A percentile compares a stretch with the other conserved stretches of the same genome.
Evolutionary conservation across 2,888 invertebrate genomes (phyloP).

Genomic region (Linnaemya tessellans): DNA sequence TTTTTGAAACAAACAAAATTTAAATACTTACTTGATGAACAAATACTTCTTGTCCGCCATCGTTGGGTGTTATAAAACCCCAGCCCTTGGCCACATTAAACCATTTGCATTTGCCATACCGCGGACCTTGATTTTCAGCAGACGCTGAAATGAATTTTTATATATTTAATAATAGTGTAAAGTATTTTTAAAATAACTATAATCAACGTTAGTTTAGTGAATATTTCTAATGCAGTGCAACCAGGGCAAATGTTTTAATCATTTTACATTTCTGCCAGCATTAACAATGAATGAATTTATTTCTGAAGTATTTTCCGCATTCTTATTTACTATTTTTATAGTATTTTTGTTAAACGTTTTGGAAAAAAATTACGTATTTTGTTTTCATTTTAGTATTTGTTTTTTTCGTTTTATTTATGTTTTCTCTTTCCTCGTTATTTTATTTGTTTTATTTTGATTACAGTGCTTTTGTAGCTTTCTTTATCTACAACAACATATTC

Average conservation of each 20-base stretch:
- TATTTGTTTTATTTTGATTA: slow-evolving; percentile 63
- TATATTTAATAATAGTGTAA: too few relatives aligned
- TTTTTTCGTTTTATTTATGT: slow-evolving; percentile 17
- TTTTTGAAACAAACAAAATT: too few relatives aligned
- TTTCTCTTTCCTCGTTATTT: slow-evolving; percentile 22
- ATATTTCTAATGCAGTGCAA: too few relatives aligned
- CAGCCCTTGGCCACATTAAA: slow-evolving; percentile 97
- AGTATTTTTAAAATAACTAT: too few relatives aligned
- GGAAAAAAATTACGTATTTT: slow-evolving; percentile 3
- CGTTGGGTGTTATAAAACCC: slow-evolving; percentile 96
- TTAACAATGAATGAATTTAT: slow-evolving; percentile 38
- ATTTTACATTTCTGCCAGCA: slow-evolving; percentile 40
- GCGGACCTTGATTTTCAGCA: slow-evolving; percentile 83
- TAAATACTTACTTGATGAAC: slow-evolving; percentile 93
- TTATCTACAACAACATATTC: slow-evolving; percentile 49
- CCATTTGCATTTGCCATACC: slow-evolving; percentile 95
- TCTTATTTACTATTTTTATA: slow-evolving; percentile 49
- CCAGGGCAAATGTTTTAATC: not conserved
- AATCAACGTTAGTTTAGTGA: too few relatives aligned
- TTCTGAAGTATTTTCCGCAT: slow-evolving; percentile 20
- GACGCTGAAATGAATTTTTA: slow-evolving; percentile 76
- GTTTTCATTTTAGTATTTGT: slow-evolving; percentile 47
- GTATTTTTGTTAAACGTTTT: slow-evolving; percentile 33
- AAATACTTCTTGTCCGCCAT: slow-evolving; percentile 95
- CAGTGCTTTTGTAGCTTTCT: slow-evolving; percentile 48